Base-by-base conservation (phyloP, 2,797 vertebrate genomes). In the Carduelis carduelis region DNA sequence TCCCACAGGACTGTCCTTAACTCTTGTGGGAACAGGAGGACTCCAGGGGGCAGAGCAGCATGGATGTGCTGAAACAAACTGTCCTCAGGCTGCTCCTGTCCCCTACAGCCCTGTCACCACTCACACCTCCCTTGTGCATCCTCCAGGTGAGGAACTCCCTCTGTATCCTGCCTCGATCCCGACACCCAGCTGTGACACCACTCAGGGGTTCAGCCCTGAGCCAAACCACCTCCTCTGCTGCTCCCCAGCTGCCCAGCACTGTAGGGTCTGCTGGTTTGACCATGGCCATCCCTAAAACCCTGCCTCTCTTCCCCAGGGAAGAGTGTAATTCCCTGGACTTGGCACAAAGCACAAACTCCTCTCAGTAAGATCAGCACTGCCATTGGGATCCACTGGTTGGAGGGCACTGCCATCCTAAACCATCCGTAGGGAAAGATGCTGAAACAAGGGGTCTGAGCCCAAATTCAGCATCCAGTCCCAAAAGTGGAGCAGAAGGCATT, bases 331-430 rank as follows among this genome's bases (percentile, higher is more conserved):
- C 46, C 14, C n/a, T 4, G 14, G 27, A 19, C 18, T 35, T 1
- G 2, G 35, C 14, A 35, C 3, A 8, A 66, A 55, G 37, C 11
- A 17, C 21, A 30, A 20, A 43, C 30, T 32, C 19, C 0, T 17
- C 69, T 41, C 4, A 0, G 18, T 28, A 23, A 15, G 20, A 12
- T 23, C 72, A 47, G 21, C 34, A 0, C n/a, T 7, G 37, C 23
- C 4, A 0, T 0, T 41, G 52, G 75, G 32, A 76, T 13, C 10
- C 7, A 0, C 18, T 3, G 24, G 26, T 16, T 2, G 1, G 50
- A n/a, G 4, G 5, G 47, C 53, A 32, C 53, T 2, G 68, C 53
- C 9, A 13, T 6, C 80, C 65, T 14, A 19, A 34, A 56, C 21
- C 70, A 24, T 19, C 35, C 46, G 4, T 12, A 0, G 13, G 46